phyloP scores from a whole-genome alignment of 2,113 vertebrate species.

The Nerophis lumbriciformis region DNA sequence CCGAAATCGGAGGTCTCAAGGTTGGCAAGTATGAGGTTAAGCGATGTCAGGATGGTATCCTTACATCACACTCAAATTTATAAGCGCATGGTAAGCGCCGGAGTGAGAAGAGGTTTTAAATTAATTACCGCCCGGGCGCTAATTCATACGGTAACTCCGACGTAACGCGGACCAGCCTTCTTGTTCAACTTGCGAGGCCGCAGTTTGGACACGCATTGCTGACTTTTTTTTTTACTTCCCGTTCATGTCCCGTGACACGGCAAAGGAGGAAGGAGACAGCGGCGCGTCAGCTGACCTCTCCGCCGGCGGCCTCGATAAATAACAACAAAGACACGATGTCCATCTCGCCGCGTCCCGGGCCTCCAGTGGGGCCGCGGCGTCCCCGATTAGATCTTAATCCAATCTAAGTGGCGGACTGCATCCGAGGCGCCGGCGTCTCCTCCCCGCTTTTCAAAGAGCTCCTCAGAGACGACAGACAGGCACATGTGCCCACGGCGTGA shows the following conservation, averaged over 20 bases:
- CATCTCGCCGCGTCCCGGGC: slow-evolving; percentile 48
- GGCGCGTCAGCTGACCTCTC: slow-evolving; percentile 39
- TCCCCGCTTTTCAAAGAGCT: slow-evolving; percentile 56
- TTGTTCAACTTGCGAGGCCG: too few relatives aligned
- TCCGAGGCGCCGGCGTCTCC: slow-evolving; percentile 62
- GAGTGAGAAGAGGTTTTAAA: too few relatives aligned
- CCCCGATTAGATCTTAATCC: slow-evolving; percentile 67
- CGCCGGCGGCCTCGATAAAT: slow-evolving; percentile 36
- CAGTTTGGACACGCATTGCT: too few relatives aligned
- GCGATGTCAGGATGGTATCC: too few relatives aligned
- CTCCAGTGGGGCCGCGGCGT: slow-evolving; percentile 55
- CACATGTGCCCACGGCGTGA: slow-evolving; percentile 56
- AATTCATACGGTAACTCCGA: too few relatives aligned
- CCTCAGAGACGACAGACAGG: slow-evolving; percentile 47
- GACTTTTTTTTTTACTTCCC: too few relatives aligned
- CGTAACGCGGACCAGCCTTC: too few relatives aligned
- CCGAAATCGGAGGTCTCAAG: too few relatives aligned
- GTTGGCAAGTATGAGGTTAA: too few relatives aligned
- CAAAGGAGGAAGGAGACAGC: slow-evolving; percentile 1
- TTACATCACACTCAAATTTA: too few relatives aligned
- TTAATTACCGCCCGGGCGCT: too few relatives aligned
- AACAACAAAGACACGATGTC: slow-evolving; percentile 48
- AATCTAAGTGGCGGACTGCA: slow-evolving; percentile 63
- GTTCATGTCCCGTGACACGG: background rate
- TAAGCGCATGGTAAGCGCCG: too few relatives aligned